phyloP scores from a whole-genome alignment of 2,888 invertebrate genomes.

The Drosophila heteroneura region DNA sequence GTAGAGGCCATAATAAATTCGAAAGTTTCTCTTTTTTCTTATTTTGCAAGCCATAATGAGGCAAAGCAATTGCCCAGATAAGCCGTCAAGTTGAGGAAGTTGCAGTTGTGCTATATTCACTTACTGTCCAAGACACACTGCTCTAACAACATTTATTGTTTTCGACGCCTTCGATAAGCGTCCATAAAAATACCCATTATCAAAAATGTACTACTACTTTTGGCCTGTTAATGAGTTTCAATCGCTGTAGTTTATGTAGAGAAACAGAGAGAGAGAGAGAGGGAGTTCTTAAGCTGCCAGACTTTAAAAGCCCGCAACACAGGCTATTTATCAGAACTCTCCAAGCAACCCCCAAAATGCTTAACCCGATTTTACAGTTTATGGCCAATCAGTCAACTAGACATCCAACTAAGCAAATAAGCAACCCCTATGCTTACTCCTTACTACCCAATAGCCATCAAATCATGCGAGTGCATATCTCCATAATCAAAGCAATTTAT shows the following conservation, averaged over 20 bases:
- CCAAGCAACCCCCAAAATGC: slow-evolving; percentile 4
- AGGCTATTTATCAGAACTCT: slow-evolving; percentile 41
- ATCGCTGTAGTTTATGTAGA: neutral
- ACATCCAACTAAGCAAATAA: slow-evolving; percentile 24
- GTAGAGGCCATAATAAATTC: slow-evolving; percentile 48
- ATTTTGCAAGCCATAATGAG: slow-evolving; percentile 40
- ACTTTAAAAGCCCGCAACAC: slow-evolving; percentile 14
- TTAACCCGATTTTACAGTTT: slow-evolving; percentile 47
- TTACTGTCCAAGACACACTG: slow-evolving; percentile 18
- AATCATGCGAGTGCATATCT: slow-evolving; percentile 45
- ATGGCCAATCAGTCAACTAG: slow-evolving; percentile 61
- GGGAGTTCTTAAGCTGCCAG: neutral
- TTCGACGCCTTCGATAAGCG: slow-evolving; percentile 58
- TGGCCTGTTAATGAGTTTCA: slow-evolving; percentile 59
- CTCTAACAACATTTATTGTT: slow-evolving; percentile 56
- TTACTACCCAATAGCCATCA: neutral
- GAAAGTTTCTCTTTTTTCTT: slow-evolving; percentile 38
- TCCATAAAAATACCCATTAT: slow-evolving; percentile 66
- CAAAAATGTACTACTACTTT: slow-evolving; percentile 50
- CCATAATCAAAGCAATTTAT: slow-evolving; percentile 66
- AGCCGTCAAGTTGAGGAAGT: slow-evolving; percentile 18
- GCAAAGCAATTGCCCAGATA: slow-evolving; percentile 42
- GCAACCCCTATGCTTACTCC: slow-evolving; percentile 6
- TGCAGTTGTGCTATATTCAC: slow-evolving; percentile 22
- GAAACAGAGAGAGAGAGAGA: too few relatives aligned